Percentiles rank a stretch among this genome's conserved stretches.
phyloP scores from a whole-genome alignment of 2,888 invertebrate genomes.

The Oligia latruncula region DNA sequence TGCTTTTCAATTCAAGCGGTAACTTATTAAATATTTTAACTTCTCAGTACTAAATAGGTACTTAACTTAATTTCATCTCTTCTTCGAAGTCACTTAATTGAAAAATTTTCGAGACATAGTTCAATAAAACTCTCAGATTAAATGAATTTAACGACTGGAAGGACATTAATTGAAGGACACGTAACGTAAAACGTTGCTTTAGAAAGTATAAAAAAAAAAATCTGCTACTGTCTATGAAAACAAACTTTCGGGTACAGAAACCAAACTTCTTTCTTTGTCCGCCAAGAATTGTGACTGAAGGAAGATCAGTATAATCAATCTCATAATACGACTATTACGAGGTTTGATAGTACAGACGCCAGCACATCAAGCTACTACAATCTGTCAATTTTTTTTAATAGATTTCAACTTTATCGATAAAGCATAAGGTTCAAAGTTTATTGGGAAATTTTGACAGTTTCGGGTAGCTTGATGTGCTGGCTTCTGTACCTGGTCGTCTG shows the following conservation, averaged over 20 bases:
- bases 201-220: neutral
- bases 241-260: neutral
- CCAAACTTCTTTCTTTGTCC: neutral
- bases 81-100: neutral
- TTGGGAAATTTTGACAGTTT: no score
- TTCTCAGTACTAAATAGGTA: neutral
- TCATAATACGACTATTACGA: no score
- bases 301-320: neutral
- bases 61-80: constrained; percentile 1
- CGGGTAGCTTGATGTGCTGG: no score
- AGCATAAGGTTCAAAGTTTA: no score
- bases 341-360: no score
- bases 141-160: constrained; percentile 11
- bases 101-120: constrained; percentile 9
- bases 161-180: constrained; percentile 1
- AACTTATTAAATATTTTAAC: no score
- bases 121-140: neutral
- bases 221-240: neutral
- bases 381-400: no score
- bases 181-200: neutral
- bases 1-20: no score
- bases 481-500: no score
- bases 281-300: neutral
- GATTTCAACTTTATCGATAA: no score
- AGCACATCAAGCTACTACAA: no score